Base-by-base conservation (phyloP, 2,797 vertebrate species). In the Sciurus vulgaris region DNA sequence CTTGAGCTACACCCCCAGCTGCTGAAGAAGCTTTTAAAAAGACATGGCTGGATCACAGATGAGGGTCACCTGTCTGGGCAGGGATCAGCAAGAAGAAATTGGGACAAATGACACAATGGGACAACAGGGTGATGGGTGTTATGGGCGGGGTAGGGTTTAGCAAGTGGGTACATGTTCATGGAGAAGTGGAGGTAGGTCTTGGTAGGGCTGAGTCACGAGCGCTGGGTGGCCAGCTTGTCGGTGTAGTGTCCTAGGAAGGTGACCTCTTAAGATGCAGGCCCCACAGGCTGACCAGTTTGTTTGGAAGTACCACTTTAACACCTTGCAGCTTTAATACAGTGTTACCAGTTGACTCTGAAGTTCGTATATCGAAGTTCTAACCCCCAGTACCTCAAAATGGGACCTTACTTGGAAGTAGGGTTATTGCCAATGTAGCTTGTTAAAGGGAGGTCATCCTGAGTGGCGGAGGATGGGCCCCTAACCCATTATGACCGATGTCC, bases 191-290 rank as follows among this genome's bases (percentile, higher is more conserved):
- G 72, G 4, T 7, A 35, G 41, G 14, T 17, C 59, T 13, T 91
- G n/a, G 18, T 35, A 2, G 13, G 6, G 30, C 1, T n/a, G 4
- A 33, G 1, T 9, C 1, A 2, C 54, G 74, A 76, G 26, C 6
- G 9, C 63, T 18, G 24, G 38, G 61, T n/a, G 41, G 26, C 7
- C 20, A 28, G 61, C 14, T 0, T 3, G 11, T 15, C 49, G 11
- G 11, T 0, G 3, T 10, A n/a, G 65, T 18, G 1, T n/a, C 51
- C 2, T 11, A 4, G 69, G 24, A 74, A 35, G 72, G 18, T 2
- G 3, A 33, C 47, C 13, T 5, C 15, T 54, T 2, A 13, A 70
- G 69, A 17, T 3, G 5, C 38, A n/a, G 26, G 61, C 51, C 15
- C 54, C 26, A 28, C 38, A 35, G 54, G 38, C 9, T 11, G 12